These are phyloP conservation scores for Kryptolebias marmoratus DNA, from an alignment of 2,113 vertebrate genomes.

Conservation along the genomic window DNA sequence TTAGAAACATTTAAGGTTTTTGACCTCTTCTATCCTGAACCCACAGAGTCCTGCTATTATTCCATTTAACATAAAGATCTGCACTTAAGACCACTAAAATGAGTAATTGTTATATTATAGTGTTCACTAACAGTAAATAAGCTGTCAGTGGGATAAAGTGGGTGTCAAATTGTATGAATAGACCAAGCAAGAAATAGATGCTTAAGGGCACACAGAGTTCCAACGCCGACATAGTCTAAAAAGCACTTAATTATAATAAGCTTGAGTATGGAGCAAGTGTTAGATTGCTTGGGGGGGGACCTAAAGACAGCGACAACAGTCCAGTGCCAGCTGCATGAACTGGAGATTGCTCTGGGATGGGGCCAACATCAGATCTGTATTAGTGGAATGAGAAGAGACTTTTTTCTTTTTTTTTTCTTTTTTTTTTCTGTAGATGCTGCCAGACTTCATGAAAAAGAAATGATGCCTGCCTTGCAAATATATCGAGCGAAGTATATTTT, in stretches of 20 bases:
- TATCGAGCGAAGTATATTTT: slow-evolving; percentile 65
- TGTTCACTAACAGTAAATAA: slow-evolving; percentile 65
- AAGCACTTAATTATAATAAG: slow-evolving; percentile 79
- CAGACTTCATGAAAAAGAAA: slow-evolving; percentile 67
- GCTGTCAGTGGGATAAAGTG: slow-evolving; percentile 61
- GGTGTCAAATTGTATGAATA: slow-evolving; percentile 66
- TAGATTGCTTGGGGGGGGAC: slow-evolving; percentile 49
- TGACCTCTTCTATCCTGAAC: slow-evolving; percentile 33
- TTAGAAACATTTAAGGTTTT: slow-evolving; percentile 23
- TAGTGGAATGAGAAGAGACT: slow-evolving; percentile 47
- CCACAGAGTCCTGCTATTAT: slow-evolving; percentile 21
- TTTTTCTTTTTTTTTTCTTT: no score
- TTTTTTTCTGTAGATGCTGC: slow-evolving; percentile 46
- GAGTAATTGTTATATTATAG: slow-evolving; percentile 33
- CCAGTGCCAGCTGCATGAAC: slow-evolving; percentile 47
- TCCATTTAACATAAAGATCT: slow-evolving; percentile 41
- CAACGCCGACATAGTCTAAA: slow-evolving; percentile 71
- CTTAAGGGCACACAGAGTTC: slow-evolving; percentile 62
- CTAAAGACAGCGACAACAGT: slow-evolving; percentile 58
- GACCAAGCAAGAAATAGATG: slow-evolving; percentile 51
- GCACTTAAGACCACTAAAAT: slow-evolving; percentile 26
- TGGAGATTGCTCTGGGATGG: slow-evolving; percentile 44
- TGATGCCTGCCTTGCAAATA: slow-evolving; percentile 51
- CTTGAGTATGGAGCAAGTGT: slow-evolving; percentile 60
- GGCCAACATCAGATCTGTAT: slow-evolving; percentile 65